Base-by-base conservation (phyloP, 1,140 invertebrate genomes). In the Subanguina moxae region DNA sequence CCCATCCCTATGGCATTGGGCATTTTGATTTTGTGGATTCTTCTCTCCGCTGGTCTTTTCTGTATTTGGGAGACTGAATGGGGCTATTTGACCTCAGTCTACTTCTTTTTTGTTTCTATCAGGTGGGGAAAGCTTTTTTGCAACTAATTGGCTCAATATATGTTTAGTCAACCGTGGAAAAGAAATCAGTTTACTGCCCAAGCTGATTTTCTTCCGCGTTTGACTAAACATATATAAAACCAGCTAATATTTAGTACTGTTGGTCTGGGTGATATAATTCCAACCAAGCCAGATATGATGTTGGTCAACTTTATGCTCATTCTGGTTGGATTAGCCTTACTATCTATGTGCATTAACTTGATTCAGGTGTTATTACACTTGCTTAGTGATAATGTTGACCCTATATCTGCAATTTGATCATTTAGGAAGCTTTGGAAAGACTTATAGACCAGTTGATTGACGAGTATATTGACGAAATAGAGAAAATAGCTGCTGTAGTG, bases 101-200 rank as follows among this genome's bases (percentile, higher is more conserved):
- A 82, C 63, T 82, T 82, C 66, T 82, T 72, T 67, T 82, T 82
- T 64, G 78, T 82, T 43, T 82, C 80, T 0, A 82, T 82, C 43
- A 74, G 75, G 78, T 80, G 21, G 38, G 46, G 9, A 28, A 38
- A 38, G n/a, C n/a, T n/a, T n/a, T n/a, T n/a, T n/a, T n/a, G n/a
- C n/a, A n/a, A n/a, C n/a, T n/a, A n/a, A n/a, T n/a, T n/a, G n/a
- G n/a, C n/a, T n/a, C n/a, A n/a, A n/a, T n/a, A n/a, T n/a, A n/a
- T n/a, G n/a, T n/a, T n/a, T n/a, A n/a, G n/a, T n/a, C n/a, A n/a
- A n/a, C n/a, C n/a, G n/a, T n/a, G n/a, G n/a, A n/a, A n/a, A n/a
- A n/a, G n/a, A n/a, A n/a, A n/a, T n/a, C n/a, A n/a, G n/a, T n/a
- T n/a, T n/a, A n/a, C n/a, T n/a, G n/a, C n/a, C n/a, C n/a, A n/a